phyloP scores from a whole-genome alignment of 2,888 invertebrate species.

The Agriotes lineatus region DNA sequence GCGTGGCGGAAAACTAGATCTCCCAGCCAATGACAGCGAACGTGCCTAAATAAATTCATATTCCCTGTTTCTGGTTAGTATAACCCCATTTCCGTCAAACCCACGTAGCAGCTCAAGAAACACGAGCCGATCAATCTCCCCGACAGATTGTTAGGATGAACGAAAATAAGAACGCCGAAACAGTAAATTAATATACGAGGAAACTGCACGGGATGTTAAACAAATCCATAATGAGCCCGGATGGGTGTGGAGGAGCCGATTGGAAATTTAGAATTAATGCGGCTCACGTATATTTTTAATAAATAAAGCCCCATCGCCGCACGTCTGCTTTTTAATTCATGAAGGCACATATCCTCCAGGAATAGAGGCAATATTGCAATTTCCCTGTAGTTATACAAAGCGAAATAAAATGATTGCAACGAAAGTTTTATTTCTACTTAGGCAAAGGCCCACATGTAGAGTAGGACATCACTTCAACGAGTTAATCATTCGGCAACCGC shows the following conservation, averaged over 20 bases:
- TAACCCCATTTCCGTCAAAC: too few species aligned
- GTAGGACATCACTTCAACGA: not conserved
- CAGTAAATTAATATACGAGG: not conserved
- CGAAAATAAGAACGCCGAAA: not conserved
- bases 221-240: not conserved
- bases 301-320: not conserved
- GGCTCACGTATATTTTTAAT: slow-evolving; percentile 1
- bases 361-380: too few species aligned
- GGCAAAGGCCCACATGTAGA: too few species aligned
- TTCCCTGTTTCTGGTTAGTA: not conserved
- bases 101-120: not conserved
- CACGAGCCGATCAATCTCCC: not conserved
- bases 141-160: not conserved
- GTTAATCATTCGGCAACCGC: too few species aligned
- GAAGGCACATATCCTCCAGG: not conserved
- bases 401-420: too few species aligned
- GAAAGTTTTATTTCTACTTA: too few species aligned
- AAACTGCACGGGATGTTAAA: not conserved
- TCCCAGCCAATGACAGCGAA: not conserved
- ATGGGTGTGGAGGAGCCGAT: not conserved
- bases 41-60: not conserved
- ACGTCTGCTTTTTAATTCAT: slow-evolving; percentile 8
- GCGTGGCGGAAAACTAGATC: too few species aligned
- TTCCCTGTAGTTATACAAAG: too few species aligned
- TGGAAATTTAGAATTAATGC: not conserved